phyloP scores from a whole-genome alignment of 2,888 invertebrate genomes.

The Coremacera marginata region DNA sequence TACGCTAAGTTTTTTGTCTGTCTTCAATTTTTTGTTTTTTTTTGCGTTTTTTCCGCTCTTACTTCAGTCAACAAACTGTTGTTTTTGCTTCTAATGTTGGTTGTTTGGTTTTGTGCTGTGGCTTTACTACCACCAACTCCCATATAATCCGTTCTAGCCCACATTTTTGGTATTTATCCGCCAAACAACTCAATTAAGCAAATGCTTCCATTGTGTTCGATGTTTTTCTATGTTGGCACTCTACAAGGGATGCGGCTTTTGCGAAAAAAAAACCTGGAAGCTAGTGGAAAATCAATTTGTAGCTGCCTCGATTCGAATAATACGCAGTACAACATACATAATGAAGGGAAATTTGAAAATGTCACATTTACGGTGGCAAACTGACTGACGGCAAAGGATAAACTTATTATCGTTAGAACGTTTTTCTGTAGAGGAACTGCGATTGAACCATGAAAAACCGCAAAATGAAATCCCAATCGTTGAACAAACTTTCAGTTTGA shows the following conservation, averaged over 20 bases:
- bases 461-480: no score
- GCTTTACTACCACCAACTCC: background rate
- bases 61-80: background rate
- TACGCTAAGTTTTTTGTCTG: background rate
- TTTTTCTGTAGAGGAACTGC: no score
- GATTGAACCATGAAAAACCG: no score
- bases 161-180: constrained; percentile 28
- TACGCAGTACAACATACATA: background rate
- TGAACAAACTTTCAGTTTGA: no score
- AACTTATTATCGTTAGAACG: no score
- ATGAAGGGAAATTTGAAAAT: constrained; percentile 2
- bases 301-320: background rate
- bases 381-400: background rate
- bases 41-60: background rate
- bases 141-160: constrained; percentile 23
- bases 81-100: background rate
- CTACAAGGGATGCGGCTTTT: background rate
- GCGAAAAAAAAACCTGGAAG: no score
- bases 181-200: constrained; percentile 38
- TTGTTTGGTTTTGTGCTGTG: background rate
- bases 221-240: background rate
- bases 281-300: background rate
- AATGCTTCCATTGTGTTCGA: constrained; percentile 5
- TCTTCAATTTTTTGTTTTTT: background rate
- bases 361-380: background rate